A percentile compares a stretch with the other conserved stretches of the same genome.
These are phyloP conservation scores for Acanthiza pusilla DNA, from an alignment of 2,797 vertebrate genomes.

Conservation along the genomic window DNA sequence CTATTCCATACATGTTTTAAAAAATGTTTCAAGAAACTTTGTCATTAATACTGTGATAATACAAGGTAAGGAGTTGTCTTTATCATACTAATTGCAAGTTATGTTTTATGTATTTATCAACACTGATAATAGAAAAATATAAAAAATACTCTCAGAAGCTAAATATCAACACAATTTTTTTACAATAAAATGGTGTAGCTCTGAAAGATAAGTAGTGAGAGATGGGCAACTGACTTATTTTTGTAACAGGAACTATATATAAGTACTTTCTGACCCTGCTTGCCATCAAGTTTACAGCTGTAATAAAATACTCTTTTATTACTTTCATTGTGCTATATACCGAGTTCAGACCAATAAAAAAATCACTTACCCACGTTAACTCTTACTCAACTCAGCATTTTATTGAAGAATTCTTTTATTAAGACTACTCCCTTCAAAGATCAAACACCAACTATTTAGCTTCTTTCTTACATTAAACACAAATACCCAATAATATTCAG, in stretches of 20 bases:
- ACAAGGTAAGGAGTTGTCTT: not conserved
- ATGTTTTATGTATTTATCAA: not conserved
- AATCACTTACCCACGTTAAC: accelerated
- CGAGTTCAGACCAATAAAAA: not conserved
- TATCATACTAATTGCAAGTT: not conserved
- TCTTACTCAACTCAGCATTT: not conserved
- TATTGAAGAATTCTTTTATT: not conserved
- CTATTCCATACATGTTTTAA: not conserved
- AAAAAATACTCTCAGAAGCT: not conserved
- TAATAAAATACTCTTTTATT: not conserved
- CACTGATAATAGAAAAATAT: not conserved
- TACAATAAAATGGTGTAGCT: not conserved
- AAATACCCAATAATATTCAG: not conserved
- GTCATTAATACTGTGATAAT: not conserved
- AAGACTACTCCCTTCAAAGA: not conserved
- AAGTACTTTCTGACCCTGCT: not conserved
- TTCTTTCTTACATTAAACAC: not conserved
- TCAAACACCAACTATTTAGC: not conserved
- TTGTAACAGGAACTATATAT: not conserved
- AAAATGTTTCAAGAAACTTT: not conserved
- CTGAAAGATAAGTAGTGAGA: not conserved
- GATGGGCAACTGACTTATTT: not conserved
- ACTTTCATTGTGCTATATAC: not conserved
- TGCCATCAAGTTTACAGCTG: not conserved
- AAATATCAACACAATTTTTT: not conserved